Evolutionary conservation across 1,140 invertebrate genomes (phyloP), one percentile per base, ranked within the genome.

Genomic region (Sinella curviseta): DNA sequence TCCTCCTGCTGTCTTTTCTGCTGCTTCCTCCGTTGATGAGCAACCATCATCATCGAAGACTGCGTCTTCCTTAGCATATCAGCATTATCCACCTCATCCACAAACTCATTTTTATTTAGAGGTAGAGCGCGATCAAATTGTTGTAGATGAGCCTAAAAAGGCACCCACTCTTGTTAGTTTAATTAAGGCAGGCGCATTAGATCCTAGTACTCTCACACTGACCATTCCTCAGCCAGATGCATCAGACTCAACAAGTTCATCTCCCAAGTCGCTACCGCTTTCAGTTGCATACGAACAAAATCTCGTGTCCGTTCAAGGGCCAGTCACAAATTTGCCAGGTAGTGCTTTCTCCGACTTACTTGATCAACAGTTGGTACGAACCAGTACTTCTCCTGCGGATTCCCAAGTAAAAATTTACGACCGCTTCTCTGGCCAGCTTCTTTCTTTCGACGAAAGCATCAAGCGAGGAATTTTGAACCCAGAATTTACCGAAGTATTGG

Each of bases 381-480:
- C 35, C 74, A 30, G 76, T 54, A 20, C 76, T 34, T 20, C 8
- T 12, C 20, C 39, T 73, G 60, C 39, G 0, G 35, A 39, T 31
- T 65, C 48, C 2, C 73, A 31, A n/a, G 39, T 26, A 75, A 84
- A 48, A 60, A 83, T 88, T 97, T 87, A 93, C 79, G 95, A 97
- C 88, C 89, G 94, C 78, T 93, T 94, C 86, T 92, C 93, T 48
- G 94, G 94, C 36, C 91, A 95, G 84, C 92, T 90, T 85, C 93
- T 93, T 86, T 89, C 91, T 80, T 88, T 97, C 82, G 91, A 94
- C 85, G 92, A 95, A 84, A 94, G 95, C 0, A 90, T 95, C 80
- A 89, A 91, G 84, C 91, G 91, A 83, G 91, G 92, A 84, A 86
- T 97, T 33, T 88, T 97, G 39, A 92, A 95, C 84, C 89, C 93